These are phyloP conservation scores for Andrena marginata DNA, from an alignment of 2,888 invertebrate species.

Conservation along the genomic window DNA sequence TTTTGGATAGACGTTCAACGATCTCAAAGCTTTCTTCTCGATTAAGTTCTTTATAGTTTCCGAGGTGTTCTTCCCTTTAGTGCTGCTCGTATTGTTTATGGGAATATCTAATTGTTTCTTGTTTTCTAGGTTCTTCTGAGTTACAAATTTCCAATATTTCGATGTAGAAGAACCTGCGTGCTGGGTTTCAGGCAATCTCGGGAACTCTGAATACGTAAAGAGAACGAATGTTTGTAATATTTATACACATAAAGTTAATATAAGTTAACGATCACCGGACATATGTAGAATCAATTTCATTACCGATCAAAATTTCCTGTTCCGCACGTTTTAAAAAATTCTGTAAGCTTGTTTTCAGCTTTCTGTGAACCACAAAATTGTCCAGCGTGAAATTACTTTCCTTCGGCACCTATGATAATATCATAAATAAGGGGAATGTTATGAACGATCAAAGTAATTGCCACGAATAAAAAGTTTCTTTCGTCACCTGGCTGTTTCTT, in stretches of 20 bases:
- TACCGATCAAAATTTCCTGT: constrained; percentile 51
- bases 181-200: constrained; percentile 58
- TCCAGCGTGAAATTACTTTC: constrained; percentile 35
- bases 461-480: constrained; percentile 13
- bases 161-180: constrained; percentile 8
- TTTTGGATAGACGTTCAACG: constrained; percentile 30
- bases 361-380: constrained; percentile 61
- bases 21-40: constrained; percentile 9
- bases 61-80: neutral
- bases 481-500: constrained; percentile 29
- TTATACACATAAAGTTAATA: constrained; percentile 22
- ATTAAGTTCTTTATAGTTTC: constrained; percentile 8
- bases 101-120: constrained; percentile 26
- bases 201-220: constrained; percentile 49
- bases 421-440: constrained; percentile 2
- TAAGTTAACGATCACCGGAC: constrained; percentile 13
- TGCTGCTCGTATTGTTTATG: neutral
- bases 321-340: constrained; percentile 73
- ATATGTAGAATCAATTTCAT: constrained; percentile 16
- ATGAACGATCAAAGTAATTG: constrained; percentile 2
- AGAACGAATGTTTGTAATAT: constrained; percentile 25
- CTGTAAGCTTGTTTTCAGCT: constrained; percentile 70
- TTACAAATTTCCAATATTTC: constrained; percentile 37
- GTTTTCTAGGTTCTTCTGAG: constrained; percentile 36
- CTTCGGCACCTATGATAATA: constrained; percentile 23